phyloP scores from a whole-genome alignment of 2,888 invertebrate genomes.

The Chironomus tentans region DNA sequence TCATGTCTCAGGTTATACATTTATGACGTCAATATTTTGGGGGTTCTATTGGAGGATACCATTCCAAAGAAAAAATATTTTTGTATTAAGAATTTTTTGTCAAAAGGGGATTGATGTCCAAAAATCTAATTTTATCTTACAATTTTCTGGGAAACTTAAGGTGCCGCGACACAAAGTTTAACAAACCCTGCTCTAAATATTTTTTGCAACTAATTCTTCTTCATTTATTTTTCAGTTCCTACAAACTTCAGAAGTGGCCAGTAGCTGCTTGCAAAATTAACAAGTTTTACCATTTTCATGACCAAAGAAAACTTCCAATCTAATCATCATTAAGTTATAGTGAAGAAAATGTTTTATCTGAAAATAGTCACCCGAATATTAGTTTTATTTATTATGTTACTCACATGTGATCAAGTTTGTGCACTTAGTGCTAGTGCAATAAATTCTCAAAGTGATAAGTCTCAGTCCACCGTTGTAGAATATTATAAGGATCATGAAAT shows the following conservation, averaged over 20 bases:
- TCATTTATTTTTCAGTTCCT: background rate
- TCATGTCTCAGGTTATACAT: too few relatives aligned
- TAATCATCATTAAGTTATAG: background rate
- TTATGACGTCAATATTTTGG: too few relatives aligned
- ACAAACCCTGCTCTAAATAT: too few relatives aligned
- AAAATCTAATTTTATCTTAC: too few relatives aligned
- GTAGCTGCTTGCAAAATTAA: background rate
- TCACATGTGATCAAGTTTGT: background rate
- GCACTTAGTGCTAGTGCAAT: slow-evolving; percentile 7
- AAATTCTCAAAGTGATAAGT: background rate
- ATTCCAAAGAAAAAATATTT: too few relatives aligned
- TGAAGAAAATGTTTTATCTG: background rate
- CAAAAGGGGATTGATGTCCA: too few relatives aligned
- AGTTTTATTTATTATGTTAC: background rate
- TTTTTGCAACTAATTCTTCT: background rate
- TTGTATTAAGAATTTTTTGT: too few relatives aligned
- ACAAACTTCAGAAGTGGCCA: background rate
- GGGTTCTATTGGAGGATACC: too few relatives aligned
- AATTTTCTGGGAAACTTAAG: too few relatives aligned
- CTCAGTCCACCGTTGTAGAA: background rate
- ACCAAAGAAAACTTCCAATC: slow-evolving; percentile 12
- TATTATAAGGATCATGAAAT: slow-evolving; percentile 23
- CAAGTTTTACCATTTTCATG: background rate
- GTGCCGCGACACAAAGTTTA: too few relatives aligned
- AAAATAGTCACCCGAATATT: background rate